Percentiles rank a stretch among this genome's conserved stretches.
Evolutionary conservation across 2,113 vertebrate genomes (phyloP).

Genomic region (Cottus gobio): DNA sequence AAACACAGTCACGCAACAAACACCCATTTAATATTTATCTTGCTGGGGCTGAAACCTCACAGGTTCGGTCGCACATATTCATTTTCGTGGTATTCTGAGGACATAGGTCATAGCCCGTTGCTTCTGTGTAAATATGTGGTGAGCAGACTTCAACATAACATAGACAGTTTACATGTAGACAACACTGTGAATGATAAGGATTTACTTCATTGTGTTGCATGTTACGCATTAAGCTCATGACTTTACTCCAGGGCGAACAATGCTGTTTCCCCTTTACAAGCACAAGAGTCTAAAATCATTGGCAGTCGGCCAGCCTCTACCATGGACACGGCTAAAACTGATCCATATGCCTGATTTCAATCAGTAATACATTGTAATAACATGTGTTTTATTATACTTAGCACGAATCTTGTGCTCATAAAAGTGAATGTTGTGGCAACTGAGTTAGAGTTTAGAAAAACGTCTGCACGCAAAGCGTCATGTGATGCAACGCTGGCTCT

Average conservation of each 20-base stretch:
- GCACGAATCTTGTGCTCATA: conserved; percentile 57
- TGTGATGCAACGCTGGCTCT: conserved; percentile 22
- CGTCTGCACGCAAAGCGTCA: conserved; percentile 57
- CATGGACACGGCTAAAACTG: conserved; percentile 63
- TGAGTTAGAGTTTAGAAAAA: conserved; percentile 42
- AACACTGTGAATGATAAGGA: conserved; percentile 44
- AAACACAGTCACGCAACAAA: conserved; percentile 35
- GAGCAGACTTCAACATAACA: conserved; percentile 40
- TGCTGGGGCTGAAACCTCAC: conserved; percentile 25
- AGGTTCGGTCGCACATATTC: conserved; percentile 18
- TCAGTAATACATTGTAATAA: conserved; percentile 60
- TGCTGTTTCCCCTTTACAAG: conserved; percentile 47
- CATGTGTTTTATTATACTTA: conserved; percentile 71
- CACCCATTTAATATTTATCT: conserved; percentile 8
- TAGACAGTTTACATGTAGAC: conserved; percentile 59
- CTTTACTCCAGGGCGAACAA: conserved; percentile 37
- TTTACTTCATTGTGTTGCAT: conserved; percentile 43
- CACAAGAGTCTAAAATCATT: conserved; percentile 38
- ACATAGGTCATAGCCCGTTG: conserved; percentile 15
- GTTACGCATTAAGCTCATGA: conserved; percentile 29
- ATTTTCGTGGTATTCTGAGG: conserved; percentile 30
- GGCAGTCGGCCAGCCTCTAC: conserved; percentile 55
- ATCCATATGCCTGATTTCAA: conserved; percentile 64
- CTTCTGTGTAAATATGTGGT: conserved; percentile 68
- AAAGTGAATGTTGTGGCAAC: conserved; percentile 61